Conservation (phyloP, 2,797 vertebrate species). For the Cichlasoma orientale region DNA sequence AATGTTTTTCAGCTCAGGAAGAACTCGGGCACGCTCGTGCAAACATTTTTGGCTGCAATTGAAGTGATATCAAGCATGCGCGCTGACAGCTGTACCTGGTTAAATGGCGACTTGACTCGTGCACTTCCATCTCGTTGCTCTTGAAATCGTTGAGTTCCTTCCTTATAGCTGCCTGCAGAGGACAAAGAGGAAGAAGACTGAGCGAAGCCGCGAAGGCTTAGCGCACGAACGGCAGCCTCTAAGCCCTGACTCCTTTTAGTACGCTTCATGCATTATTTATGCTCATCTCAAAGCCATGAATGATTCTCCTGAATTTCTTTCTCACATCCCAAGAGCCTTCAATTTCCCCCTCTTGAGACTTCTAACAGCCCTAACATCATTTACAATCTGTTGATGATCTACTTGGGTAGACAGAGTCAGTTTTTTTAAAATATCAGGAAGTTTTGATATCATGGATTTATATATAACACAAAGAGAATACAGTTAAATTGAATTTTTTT, state of each 20-base stretch:
- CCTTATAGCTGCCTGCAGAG: conserved; percentile 93
- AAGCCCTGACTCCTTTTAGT: conserved; percentile 45
- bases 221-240: conserved; percentile 30
- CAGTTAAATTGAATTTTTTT: neutral
- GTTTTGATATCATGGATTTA: conserved; percentile 10
- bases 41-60: neutral
- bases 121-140: conserved; percentile 99
- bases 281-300: conserved; percentile 51
- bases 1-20: neutral
- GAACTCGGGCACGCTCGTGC: fast-evolving
- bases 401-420: neutral
- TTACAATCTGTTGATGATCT: conserved; percentile 20
- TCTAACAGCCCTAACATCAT: conserved; percentile 15
- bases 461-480: neutral
- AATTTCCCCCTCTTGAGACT: conserved; percentile 29
- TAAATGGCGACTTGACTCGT: conserved; percentile 98
- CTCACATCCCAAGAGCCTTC: conserved; percentile 32
- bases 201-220: conserved; percentile 41
- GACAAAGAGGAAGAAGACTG: conserved; percentile 68
- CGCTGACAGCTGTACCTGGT: conserved; percentile 85
- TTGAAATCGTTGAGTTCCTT: conserved; percentile 99
- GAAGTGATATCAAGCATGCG: neutral
- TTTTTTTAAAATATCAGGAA: conserved; percentile 14
- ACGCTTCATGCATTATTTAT: conserved; percentile 69
- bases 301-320: conserved; percentile 44